phyloP scores from a whole-genome alignment of 2,797 vertebrate genomes.

The Falco columbarius region DNA sequence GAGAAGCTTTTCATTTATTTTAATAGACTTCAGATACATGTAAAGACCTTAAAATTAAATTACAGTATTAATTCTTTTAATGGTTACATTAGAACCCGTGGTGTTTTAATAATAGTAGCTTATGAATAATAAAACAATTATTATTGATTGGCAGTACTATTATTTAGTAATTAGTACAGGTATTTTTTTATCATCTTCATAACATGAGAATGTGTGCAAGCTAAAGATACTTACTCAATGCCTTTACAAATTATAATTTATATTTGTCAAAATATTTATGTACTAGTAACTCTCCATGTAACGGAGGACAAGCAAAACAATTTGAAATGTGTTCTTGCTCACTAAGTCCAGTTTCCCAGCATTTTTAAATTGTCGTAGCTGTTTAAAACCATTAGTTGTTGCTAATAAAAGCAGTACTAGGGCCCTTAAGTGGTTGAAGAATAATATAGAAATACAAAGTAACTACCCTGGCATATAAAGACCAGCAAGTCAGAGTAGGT shows the following conservation, averaged over 20 bases:
- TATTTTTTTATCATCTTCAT: neutral
- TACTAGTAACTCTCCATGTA: neutral
- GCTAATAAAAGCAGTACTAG: neutral
- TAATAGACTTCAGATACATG: constrained; percentile 45
- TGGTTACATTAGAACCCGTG: neutral
- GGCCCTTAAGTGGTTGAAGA: neutral
- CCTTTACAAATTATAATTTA: neutral
- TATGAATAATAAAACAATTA: constrained; percentile 47
- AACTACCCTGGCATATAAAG: neutral
- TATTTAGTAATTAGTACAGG: constrained; percentile 41
- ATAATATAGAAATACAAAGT: neutral
- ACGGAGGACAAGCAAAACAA: neutral
- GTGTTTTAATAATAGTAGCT: constrained; percentile 38
- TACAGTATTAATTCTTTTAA: constrained; percentile 52
- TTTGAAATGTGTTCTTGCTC: neutral
- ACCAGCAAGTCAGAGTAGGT: neutral
- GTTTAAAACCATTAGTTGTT: neutral
- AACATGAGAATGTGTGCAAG: neutral
- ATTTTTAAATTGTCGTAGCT: neutral
- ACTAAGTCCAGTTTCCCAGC: neutral
- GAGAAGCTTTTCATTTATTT: constrained; percentile 61
- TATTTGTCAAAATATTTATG: neutral
- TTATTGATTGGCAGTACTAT: constrained; percentile 51
- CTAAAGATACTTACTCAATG: neutral
- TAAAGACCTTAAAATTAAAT: constrained; percentile 67